Conservation (phyloP, 1,140 invertebrate genomes). For the Drosophila orena region DNA sequence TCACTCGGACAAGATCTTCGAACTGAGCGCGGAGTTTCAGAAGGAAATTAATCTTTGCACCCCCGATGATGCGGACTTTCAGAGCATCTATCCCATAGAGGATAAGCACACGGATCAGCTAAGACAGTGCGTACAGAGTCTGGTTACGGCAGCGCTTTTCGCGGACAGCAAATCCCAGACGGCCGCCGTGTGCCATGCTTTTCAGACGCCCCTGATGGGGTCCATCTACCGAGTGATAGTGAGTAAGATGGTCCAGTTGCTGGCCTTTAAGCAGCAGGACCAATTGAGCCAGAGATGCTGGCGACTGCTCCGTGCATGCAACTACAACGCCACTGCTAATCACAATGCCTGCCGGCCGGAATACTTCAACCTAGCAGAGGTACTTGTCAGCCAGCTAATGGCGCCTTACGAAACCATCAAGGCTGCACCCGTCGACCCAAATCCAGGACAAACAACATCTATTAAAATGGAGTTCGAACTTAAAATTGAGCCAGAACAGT, state of each 20-base stretch:
- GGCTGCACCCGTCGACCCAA: constrained; percentile 15
- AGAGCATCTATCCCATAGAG: constrained; percentile 63
- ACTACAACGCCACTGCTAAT: constrained; percentile 63
- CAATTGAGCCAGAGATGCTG: constrained; percentile 69
- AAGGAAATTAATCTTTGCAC: constrained; percentile 59
- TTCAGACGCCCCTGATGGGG: constrained; percentile 72
- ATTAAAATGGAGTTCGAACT: constrained; percentile 64
- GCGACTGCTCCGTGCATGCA: constrained; percentile 68
- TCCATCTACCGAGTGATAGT: constrained; percentile 69
- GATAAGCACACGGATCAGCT: constrained; percentile 66
- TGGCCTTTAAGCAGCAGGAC: constrained; percentile 75
- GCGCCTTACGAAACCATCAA: constrained; percentile 79
- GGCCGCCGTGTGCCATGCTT: constrained; percentile 53
- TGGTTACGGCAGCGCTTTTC: constrained; percentile 67
- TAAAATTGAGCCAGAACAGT: constrained; percentile 49
- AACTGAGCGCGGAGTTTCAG: constrained; percentile 78
- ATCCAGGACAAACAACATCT: background rate
- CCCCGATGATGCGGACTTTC: constrained; percentile 60
- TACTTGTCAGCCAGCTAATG: constrained; percentile 76
- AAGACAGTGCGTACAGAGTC: constrained; percentile 63
- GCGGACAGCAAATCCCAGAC: constrained; percentile 53
- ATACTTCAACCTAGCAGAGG: constrained; percentile 77
- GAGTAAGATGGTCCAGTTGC: constrained; percentile 68
- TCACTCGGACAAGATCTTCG: constrained; percentile 77
- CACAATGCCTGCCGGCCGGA: constrained; percentile 64